Evolutionary conservation across 2,113 vertebrate species (phyloP).

Genomic region (Centrocercus urophasianus): DNA sequence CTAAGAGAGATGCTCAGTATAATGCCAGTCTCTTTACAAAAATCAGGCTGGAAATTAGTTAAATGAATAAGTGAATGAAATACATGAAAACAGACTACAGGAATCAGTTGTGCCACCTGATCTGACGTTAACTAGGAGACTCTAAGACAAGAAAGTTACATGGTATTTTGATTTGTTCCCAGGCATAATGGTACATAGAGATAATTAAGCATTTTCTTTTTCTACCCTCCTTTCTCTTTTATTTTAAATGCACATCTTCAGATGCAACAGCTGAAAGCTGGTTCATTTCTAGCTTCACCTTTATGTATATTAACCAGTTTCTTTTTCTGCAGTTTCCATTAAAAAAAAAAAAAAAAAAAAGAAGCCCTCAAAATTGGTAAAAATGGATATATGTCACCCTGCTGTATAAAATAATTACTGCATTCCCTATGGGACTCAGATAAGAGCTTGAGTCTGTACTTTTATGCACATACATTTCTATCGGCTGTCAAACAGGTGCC

Average conservation of each 20-base stretch:
- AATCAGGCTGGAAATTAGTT: background rate
- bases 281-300: conserved; percentile 46
- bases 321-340: conserved; percentile 41
- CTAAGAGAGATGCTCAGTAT: background rate
- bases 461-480: background rate
- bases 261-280: background rate
- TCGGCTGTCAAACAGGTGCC: background rate
- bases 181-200: background rate
- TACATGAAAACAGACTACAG: background rate
- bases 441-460: background rate
- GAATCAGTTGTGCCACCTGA: background rate
- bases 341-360: conserved; percentile 48
- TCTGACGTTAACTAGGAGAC: background rate
- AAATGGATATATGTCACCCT: conserved; percentile 17
- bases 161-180: background rate
- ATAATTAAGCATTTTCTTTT: background rate
- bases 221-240: background rate
- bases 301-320: background rate
- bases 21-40: background rate
- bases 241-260: conserved; percentile 37
- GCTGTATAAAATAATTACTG: conserved; percentile 48
- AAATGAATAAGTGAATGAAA: background rate
- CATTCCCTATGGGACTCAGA: conserved; percentile 14
- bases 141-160: background rate
- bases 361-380: conserved; percentile 47